phyloP scores from a whole-genome alignment of 1,140 invertebrate genomes.

The Drosophila tani region DNA sequence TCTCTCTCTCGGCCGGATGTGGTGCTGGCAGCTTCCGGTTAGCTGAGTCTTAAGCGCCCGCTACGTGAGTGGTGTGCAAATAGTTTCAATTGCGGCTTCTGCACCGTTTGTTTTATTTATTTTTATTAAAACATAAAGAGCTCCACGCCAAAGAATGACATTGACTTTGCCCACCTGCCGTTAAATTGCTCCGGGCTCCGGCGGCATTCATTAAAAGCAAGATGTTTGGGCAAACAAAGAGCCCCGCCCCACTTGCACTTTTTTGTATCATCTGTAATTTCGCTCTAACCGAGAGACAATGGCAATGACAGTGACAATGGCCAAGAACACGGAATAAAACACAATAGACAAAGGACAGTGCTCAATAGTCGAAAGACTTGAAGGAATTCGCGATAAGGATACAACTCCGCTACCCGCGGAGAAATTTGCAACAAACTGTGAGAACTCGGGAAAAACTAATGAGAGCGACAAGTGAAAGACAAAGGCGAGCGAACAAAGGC shows the following conservation, averaged over 20 bases:
- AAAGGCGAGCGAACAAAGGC: conserved; percentile 53
- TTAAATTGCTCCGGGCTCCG: conserved; percentile 64
- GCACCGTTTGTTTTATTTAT: conserved; percentile 82
- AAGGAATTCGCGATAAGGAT: conserved; percentile 66
- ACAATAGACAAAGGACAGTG: conserved; percentile 52
- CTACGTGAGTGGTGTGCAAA: conserved; percentile 83
- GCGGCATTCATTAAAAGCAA: conserved; percentile 74
- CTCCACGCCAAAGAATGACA: conserved; percentile 64
- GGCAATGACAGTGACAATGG: conserved; percentile 38
- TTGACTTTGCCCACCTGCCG: conserved; percentile 80
- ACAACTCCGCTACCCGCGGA: conserved; percentile 24
- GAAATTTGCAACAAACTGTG: conserved; percentile 41
- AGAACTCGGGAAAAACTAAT: conserved; percentile 66
- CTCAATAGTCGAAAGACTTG: conserved; percentile 71
- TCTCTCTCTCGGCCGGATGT: conserved; percentile 60
- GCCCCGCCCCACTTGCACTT: conserved; percentile 62
- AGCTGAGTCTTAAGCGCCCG: conserved; percentile 72
- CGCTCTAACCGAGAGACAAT: conserved; percentile 35
- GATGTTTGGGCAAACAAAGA: conserved; percentile 44
- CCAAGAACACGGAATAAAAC: conserved; percentile 36
- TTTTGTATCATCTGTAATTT: conserved; percentile 71
- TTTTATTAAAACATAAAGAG: conserved; percentile 83
- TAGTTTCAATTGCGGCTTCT: conserved; percentile 83
- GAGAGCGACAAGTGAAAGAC: conserved; percentile 57
- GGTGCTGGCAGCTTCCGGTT: conserved; percentile 79